Conservation (phyloP, 30 jellyfish, hydroid and myxozoan species). For the Morbakka virulenta region DNA sequence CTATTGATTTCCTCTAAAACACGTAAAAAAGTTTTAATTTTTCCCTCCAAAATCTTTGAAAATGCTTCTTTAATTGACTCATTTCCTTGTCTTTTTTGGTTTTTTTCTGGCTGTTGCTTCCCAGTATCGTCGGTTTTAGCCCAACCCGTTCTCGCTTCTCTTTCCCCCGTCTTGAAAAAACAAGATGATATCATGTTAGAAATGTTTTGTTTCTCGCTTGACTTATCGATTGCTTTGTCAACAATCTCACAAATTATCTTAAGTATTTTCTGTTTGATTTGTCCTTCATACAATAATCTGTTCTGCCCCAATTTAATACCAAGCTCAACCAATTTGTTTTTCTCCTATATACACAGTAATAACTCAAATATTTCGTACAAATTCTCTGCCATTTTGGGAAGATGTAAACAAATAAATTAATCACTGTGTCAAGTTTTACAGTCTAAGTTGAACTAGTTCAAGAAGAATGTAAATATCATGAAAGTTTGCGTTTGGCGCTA, state of each 20-base stretch:
- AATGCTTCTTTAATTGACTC: no score
- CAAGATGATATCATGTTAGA: not conserved
- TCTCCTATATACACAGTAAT: not conserved
- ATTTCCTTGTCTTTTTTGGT: no score
- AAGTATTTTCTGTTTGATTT: not conserved
- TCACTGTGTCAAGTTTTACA: no score
- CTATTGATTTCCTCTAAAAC: no score
- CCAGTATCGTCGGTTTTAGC: no score
- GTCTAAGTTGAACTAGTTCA: no score
- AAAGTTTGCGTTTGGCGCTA: no score
- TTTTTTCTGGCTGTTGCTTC: no score
- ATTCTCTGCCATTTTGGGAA: constrained; percentile 1
- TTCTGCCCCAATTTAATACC: not conserved
- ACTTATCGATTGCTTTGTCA: not conserved
- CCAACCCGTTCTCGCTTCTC: not conserved
- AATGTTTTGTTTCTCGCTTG: not conserved
- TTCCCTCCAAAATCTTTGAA: no score
- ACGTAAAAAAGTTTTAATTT: no score
- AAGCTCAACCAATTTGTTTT: not conserved
- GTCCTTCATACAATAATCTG: not conserved
- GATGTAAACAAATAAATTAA: no score
- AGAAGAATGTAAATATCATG: no score
- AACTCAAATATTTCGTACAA: not conserved
- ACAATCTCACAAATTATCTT: not conserved
- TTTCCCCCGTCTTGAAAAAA: not conserved